A percentile compares a stretch with the other conserved stretches of the same genome.
phyloP scores from a whole-genome alignment of 2,888 invertebrate species.

The Drosophila acutilabella region DNA sequence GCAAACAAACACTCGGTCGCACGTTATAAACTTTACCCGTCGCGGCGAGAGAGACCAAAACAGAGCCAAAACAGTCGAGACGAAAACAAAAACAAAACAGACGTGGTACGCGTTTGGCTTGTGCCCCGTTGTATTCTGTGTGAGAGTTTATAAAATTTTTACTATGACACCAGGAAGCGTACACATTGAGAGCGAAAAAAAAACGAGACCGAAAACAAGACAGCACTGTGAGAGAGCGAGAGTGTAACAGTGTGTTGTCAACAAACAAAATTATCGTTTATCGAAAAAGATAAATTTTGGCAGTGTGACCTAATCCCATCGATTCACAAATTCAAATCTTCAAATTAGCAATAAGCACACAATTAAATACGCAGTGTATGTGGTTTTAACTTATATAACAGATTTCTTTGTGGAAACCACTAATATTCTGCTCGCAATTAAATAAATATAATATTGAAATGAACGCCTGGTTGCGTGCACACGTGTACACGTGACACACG shows the following conservation, averaged over 20 bases:
- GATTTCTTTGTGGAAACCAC: no score
- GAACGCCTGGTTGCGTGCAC: slow-evolving; percentile 6
- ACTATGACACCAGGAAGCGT: slow-evolving; percentile 22
- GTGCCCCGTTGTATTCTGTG: neutral
- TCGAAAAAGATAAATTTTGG: slow-evolving; percentile 17
- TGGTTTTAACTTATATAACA: no score
- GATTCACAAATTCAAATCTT: neutral
- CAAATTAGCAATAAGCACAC: neutral
- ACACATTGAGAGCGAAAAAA: slow-evolving; percentile 1
- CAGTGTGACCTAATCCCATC: slow-evolving; percentile 19
- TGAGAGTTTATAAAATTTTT: slow-evolving; percentile 1
- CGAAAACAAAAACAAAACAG: slow-evolving; percentile 19
- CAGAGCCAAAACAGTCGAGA: slow-evolving; percentile 1
- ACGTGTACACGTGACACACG: slow-evolving; percentile 3
- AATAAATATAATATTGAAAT: slow-evolving; percentile 6
- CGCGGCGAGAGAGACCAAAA: neutral
- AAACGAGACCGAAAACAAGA: neutral
- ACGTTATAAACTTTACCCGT: slow-evolving; percentile 3
- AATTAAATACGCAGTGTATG: neutral
- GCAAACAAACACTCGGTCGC: slow-evolving; percentile 17
- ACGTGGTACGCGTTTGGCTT: neutral
- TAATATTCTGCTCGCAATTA: neutral
- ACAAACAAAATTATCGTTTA: slow-evolving; percentile 29
- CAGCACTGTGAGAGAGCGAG: neutral
- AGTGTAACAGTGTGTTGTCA: slow-evolving; percentile 1